These are phyloP conservation scores for Apodemia hepburni DNA, from an alignment of 2,888 invertebrate genomes.

Conservation along the genomic window DNA sequence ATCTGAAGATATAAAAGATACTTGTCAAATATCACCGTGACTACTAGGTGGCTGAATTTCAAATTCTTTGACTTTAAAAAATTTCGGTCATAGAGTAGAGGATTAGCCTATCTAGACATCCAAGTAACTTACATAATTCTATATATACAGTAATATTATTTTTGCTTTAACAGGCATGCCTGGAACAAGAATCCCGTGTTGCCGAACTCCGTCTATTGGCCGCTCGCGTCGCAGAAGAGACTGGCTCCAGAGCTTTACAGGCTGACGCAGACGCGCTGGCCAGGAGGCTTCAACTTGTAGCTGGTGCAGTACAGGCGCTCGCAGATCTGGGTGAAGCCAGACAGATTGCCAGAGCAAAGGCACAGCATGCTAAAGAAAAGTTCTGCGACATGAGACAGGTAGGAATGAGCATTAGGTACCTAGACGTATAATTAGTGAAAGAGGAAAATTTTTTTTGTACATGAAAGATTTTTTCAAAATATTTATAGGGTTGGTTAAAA, in stretches of 20 bases:
- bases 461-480: no score
- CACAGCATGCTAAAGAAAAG: constrained; percentile 82
- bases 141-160: not conserved
- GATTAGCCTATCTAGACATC: no score
- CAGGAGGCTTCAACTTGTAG: constrained; percentile 86
- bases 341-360: constrained; percentile 76
- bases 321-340: constrained; percentile 89
- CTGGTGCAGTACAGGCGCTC: constrained; percentile 85
- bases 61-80: no score
- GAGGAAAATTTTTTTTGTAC: no score
- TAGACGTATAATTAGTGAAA: no score
- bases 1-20: no score
- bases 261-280: constrained; percentile 90
- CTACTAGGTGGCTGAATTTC: no score
- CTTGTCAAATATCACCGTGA: no score
- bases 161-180: constrained; percentile 81
- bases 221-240: constrained; percentile 88
- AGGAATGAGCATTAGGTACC: constrained; percentile 38
- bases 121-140: not conserved
- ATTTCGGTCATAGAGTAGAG: no score
- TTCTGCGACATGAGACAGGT: constrained; percentile 90
- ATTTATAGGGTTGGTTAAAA: no score
- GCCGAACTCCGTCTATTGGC: constrained; percentile 88
- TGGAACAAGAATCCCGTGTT: constrained; percentile 87
- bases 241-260: constrained; percentile 87